phyloP scores from a whole-genome alignment of 2,113 vertebrate species.

The Theristicus caerulescens region DNA sequence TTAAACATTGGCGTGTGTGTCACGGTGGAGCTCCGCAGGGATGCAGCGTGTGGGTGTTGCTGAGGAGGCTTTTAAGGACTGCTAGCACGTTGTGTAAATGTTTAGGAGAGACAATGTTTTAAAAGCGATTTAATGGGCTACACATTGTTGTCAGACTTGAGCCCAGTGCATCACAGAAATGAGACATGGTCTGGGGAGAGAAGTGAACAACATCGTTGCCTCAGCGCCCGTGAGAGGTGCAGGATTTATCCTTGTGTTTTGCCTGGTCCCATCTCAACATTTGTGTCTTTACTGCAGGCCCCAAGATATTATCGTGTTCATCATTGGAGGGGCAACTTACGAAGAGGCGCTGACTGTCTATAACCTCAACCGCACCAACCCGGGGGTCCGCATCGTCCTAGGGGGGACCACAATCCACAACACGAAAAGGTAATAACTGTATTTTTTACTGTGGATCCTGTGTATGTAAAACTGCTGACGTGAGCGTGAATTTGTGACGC shows the following conservation, averaged over 20 bases:
- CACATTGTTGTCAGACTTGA: not conserved
- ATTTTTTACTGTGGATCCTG: accelerated
- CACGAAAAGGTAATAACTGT: conserved; percentile 80
- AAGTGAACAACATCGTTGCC: accelerated
- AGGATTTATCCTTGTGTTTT: not conserved
- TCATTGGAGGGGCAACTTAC: conserved; percentile 93
- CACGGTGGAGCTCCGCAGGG: not conserved
- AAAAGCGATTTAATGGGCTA: not conserved
- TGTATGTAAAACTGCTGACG: accelerated
- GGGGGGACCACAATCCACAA: conserved; percentile 93
- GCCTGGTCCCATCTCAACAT: not conserved
- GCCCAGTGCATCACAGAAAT: accelerated
- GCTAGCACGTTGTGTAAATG: not conserved
- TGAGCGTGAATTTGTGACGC: not conserved
- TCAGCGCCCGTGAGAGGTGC: not conserved
- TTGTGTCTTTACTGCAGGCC: conserved; percentile 72
- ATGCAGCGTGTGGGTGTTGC: not conserved
- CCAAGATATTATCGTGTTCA: conserved; percentile 91
- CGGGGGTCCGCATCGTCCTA: conserved; percentile 89
- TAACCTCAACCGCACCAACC: conserved; percentile 89
- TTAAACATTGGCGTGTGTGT: not conserved
- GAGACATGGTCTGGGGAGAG: not conserved
- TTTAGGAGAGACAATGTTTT: not conserved
- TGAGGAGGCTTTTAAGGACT: not conserved
- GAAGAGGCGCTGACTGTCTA: conserved; percentile 91